These are phyloP conservation scores for Boulengeromyrus knoepffleri DNA, from an alignment of 2,113 vertebrate genomes.

Conservation along the genomic window DNA sequence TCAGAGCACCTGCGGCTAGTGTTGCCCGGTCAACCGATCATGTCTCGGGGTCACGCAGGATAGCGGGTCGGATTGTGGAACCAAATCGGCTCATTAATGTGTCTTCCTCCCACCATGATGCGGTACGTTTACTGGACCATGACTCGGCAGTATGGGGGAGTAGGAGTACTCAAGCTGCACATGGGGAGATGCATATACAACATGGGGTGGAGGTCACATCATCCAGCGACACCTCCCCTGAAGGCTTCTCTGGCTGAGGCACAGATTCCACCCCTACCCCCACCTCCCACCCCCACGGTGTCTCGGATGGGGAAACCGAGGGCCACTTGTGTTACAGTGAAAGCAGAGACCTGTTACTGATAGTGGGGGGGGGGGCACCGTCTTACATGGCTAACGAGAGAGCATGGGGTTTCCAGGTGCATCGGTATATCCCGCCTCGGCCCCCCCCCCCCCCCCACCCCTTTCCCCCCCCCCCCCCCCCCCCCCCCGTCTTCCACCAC, in stretches of 20 bases:
- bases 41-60: neutral
- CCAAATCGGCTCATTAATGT: neutral
- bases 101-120: neutral
- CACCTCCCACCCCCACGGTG: neutral
- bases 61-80: slow-evolving; percentile 6
- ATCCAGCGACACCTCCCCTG: neutral
- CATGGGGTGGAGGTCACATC: neutral
- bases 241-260: neutral
- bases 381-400: slow-evolving; percentile 36
- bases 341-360: slow-evolving; percentile 45
- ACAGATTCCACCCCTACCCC: neutral
- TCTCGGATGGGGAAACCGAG: slow-evolving; percentile 22
- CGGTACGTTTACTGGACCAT: neutral
- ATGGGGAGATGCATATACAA: neutral
- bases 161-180: neutral
- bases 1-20: neutral
- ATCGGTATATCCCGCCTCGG: neutral
- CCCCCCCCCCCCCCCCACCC: neutral
- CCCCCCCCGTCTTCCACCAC: slow-evolving; percentile 28
- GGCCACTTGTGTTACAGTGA: slow-evolving; percentile 46
- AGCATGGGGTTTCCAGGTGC: slow-evolving; percentile 32
- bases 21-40: slow-evolving; percentile 19
- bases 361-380: slow-evolving; percentile 31
- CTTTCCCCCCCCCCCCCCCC: neutral
- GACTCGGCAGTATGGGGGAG: neutral